Evolutionary conservation across 2,888 invertebrate genomes (phyloP), one percentile per base, ranked within the genome.

Genomic region (Drosophila monieri): DNA sequence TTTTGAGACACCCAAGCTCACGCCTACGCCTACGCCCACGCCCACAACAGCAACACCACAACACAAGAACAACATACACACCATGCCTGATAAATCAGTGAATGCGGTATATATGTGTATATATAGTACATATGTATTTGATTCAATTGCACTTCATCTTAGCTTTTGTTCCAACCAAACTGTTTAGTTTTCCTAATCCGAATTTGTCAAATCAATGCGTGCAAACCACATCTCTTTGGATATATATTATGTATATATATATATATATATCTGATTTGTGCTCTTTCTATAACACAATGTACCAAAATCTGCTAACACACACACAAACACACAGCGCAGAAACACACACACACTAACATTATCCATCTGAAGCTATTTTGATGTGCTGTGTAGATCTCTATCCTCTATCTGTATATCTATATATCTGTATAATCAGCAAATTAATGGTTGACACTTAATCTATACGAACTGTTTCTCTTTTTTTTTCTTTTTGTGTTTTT

Each of bases 71-170:
- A 41, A 65, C 32, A 67, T 44, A 65, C 59, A 69, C 56, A 59
- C 52, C 73, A 71, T 67, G 76, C 71, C 62, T 80, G 85, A 73
- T 51, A 49, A 57, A 55, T 46, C 57, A 53, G 44, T 68, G 41
- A 35, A 68, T 68, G 58, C 68, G 35, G 51, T 65, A 43, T 51
- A 49, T 51, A 55, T 44, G 18, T 32, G 10, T 55, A 32, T 66
- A 48, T 51, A 44, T 55, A 56, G 39, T 46, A 47, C 25, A 27
- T 59, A 43, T 72, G 35, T 51, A 68, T 70, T 59, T 78, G 62
- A 47, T 73, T 81, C 37, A 54, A 23, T 69, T 78, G 79, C 79
- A 80, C 68, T 58, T 30, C 46, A 74, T 62, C 49, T 15, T 66
- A 27, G 66, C 68, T 56, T 66, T 44, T 56, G 66, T 67, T 66